A percentile compares a stretch with the other conserved stretches of the same genome.
Evolutionary conservation across 2,113 vertebrate genomes (phyloP).

Genomic region (Mormyrus iriodes): DNA sequence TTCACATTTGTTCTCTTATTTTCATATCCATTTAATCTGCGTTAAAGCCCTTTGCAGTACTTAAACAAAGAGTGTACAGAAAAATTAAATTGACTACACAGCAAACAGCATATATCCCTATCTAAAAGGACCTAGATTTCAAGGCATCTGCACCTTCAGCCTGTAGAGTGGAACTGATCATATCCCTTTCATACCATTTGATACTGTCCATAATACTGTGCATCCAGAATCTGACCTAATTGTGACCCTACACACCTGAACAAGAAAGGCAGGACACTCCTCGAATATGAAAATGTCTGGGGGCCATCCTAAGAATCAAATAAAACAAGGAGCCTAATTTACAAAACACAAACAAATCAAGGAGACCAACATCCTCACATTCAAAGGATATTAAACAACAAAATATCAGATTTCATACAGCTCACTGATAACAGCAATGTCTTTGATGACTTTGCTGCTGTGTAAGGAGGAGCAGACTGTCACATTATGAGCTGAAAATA

Average conservation of each 20-base stretch:
- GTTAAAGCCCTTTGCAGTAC: neutral
- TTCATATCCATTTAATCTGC: neutral
- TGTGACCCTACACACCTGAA: neutral
- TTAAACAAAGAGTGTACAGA: neutral
- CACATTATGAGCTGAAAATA: neutral
- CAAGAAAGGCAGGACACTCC: neutral
- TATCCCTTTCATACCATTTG: neutral
- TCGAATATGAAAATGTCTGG: neutral
- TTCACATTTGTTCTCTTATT: neutral
- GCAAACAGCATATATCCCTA: neutral
- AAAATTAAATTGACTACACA: neutral
- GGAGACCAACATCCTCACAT: neutral
- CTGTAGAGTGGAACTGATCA: neutral
- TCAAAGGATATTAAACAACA: neutral
- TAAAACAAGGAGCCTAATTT: neutral
- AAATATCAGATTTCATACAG: neutral
- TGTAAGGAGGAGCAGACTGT: neutral
- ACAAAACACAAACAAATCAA: neutral
- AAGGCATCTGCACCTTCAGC: neutral
- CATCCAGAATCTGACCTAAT: neutral
- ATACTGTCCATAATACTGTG: neutral
- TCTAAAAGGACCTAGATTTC: neutral
- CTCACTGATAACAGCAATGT: neutral
- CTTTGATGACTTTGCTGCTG: neutral
- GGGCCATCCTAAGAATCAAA: neutral